Evolutionary conservation across 2,888 invertebrate genomes (phyloP).

Genomic region (Agapetus fuscipes): DNA sequence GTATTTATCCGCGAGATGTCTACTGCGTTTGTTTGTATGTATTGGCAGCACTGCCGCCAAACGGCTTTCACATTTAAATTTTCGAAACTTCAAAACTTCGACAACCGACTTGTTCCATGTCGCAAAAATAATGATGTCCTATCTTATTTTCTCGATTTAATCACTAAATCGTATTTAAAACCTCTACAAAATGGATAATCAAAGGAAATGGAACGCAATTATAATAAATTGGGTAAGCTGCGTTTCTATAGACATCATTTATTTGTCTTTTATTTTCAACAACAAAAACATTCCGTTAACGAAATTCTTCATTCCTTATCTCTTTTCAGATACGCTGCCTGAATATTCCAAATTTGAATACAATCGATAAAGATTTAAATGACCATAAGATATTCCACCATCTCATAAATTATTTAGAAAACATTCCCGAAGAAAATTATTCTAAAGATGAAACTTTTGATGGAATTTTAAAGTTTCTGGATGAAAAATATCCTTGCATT

Average conservation of each 20-base stretch:
- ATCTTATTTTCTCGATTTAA: no score
- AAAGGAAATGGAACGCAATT: conserved; percentile 41
- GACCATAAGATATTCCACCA: conserved; percentile 24
- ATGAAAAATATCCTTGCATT: conserved; percentile 38
- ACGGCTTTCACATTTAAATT: no score
- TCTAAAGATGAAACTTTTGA: neutral
- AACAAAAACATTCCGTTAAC: neutral
- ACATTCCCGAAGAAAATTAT: conserved; percentile 3
- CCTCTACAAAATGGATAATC: no score
- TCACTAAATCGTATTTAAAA: no score
- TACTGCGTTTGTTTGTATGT: no score
- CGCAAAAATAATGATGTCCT: no score
- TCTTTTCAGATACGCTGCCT: conserved; percentile 42
- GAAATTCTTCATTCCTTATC: conserved; percentile 3
- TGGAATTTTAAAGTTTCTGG: no score
- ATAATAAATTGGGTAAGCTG: conserved; percentile 38
- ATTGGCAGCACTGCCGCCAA: no score
- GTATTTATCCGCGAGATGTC: no score
- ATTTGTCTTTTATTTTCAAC: neutral
- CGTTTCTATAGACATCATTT: neutral
- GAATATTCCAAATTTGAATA: conserved; percentile 21
- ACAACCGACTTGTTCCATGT: no score
- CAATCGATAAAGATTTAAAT: conserved; percentile 5
- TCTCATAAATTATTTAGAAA: conserved; percentile 26
- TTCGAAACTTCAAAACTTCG: no score